Evolutionary conservation across 2,888 invertebrate genomes (phyloP).

Genomic region (Polymixis lichenea): DNA sequence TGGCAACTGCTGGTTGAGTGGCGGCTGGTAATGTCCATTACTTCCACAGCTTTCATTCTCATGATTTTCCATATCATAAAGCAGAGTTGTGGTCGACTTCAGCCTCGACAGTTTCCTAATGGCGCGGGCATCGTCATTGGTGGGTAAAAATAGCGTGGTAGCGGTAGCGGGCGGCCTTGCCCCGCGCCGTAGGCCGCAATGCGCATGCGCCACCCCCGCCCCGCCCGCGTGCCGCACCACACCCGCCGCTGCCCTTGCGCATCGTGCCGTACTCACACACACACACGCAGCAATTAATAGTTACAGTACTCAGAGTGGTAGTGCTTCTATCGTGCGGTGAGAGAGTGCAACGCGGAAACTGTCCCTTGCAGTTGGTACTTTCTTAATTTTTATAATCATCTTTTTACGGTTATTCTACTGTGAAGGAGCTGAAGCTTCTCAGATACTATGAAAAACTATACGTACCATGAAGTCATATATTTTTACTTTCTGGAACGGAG

Average conservation of each 20-base stretch:
- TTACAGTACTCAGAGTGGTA: not conserved
- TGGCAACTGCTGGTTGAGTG: not conserved
- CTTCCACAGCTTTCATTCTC: slow-evolving; percentile 8
- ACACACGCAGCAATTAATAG: slow-evolving; percentile 33
- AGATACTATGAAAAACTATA: not conserved
- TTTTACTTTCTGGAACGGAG: not conserved
- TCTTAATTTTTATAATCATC: not conserved
- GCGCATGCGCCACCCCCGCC: slow-evolving; percentile 60
- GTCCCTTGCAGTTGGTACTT: not conserved
- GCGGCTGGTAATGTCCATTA: not conserved
- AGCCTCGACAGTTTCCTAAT: slow-evolving; percentile 42
- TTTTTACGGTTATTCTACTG: not conserved
- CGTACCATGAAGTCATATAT: not conserved
- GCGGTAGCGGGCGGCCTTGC: slow-evolving; percentile 57
- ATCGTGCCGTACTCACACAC: slow-evolving; percentile 1
- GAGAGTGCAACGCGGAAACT: not conserved
- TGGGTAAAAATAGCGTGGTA: slow-evolving; percentile 67
- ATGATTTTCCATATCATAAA: slow-evolving; percentile 9
- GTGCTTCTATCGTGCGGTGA: not conserved
- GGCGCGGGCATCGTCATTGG: slow-evolving; percentile 67
- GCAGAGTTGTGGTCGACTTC: slow-evolving; percentile 23
- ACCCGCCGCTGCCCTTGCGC: slow-evolving; percentile 28
- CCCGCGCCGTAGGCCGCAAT: slow-evolving; percentile 60
- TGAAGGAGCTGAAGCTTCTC: not conserved
- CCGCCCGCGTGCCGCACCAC: slow-evolving; percentile 24